Evolutionary conservation across 2,888 invertebrate genomes (phyloP), one percentile per base, ranked within the genome.

Genomic region (Xylota segnis): DNA sequence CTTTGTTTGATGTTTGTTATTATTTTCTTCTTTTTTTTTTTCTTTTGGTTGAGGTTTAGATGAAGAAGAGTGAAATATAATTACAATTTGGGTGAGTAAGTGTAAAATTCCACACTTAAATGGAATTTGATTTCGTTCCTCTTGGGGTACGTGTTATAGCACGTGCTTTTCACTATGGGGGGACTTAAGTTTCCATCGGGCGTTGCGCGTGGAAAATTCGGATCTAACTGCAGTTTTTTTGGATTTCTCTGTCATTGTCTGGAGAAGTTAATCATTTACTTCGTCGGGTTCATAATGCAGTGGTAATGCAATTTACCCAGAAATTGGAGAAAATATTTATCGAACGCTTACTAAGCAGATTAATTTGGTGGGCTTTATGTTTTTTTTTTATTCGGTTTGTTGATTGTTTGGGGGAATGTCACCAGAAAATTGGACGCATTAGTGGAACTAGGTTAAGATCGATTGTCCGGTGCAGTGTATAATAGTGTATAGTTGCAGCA

Each of bases 151-250:
- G 70, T 70, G 76, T 70, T 76, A 34, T 47, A 43, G 77, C 70
- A 78, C 77, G 77, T 78, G 77, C 70, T 77, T 77, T 77, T 76
- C 76, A 68, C 68, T 37, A 2, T n/a, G 37, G 29, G 34, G 18
- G 23, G 47, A 9, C 23, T 77, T 61, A 32, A 47, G 50, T 16
- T 59, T 59, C 16, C 27, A 29, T 68, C 16, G 27, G 4, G 29
- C 29, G 61, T 63, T 50, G 68, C 68, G 68, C 68, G 70, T 70
- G 43, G 52, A 77, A 58, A 70, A 70, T 77, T 78, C 77, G 56
- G 77, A 61, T 78, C 54, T 78, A 78, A 78, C 77, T 63, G 77
- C 63, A 78, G 61, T 70, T 72, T 4, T 18, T 18, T 37, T 34
- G 16, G 34, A 29, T 52, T 61, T 37, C 18, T 27, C 14, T 56